Evolutionary conservation across 2,113 vertebrate species (phyloP).

Genomic region (Nerophis ophidion): DNA sequence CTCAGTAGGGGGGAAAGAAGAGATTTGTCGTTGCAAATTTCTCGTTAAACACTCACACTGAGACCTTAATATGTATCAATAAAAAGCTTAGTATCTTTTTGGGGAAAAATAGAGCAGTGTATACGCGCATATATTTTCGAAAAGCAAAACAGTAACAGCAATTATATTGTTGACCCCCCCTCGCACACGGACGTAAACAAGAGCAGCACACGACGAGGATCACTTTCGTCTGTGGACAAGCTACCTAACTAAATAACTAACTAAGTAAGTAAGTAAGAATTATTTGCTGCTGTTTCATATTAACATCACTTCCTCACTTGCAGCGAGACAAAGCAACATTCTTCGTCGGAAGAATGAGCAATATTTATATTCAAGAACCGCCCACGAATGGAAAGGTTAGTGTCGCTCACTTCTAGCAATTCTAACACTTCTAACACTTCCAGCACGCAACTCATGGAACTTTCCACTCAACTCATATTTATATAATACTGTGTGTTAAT

Average conservation of each 20-base stretch:
- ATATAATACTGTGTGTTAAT: too few relatives aligned
- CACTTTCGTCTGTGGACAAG: conserved; percentile 28
- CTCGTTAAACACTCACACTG: fast-evolving
- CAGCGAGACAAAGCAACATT: not conserved
- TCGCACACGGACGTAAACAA: conserved; percentile 34
- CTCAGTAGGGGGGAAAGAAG: fast-evolving
- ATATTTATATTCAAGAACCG: conserved; percentile 96
- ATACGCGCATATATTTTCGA: too few relatives aligned
- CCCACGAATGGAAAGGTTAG: conserved; percentile 93
- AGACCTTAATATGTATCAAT: fast-evolving
- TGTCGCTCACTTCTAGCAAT: not conserved
- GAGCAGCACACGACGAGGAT: not conserved
- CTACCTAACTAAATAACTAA: too few relatives aligned
- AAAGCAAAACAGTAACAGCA: not conserved
- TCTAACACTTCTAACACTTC: too few relatives aligned
- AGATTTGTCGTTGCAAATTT: not conserved
- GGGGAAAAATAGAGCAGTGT: not conserved
- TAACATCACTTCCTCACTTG: not conserved
- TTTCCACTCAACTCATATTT: too few relatives aligned
- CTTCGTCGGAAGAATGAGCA: conserved; percentile 76
- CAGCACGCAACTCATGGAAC: too few relatives aligned
- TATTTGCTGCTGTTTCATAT: not conserved
- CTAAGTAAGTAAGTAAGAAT: not conserved
- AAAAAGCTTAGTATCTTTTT: too few relatives aligned
- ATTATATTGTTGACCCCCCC: not conserved